Evolutionary conservation across 2,113 vertebrate genomes (phyloP), one percentile per base, ranked within the genome.

Genomic region (Camelus dromedarius): DNA sequence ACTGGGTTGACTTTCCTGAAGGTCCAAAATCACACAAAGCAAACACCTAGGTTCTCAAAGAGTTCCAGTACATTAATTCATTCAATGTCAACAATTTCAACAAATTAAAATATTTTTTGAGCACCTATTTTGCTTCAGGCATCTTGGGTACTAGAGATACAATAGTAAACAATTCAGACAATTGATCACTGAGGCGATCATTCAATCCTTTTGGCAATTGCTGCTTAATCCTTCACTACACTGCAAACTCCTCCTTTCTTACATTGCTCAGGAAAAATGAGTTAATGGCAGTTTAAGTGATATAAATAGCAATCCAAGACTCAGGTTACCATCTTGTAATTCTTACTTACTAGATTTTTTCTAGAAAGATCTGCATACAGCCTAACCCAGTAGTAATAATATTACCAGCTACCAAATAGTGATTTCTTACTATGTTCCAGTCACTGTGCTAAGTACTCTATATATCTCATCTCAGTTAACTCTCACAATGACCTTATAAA

Each of bases 41-140:
- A 66, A 76, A 60, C 20, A 80, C 62, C 46, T 62, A 52, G 46
- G 42, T 81, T 82, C 54, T 73, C 67, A 72, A 15, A 70, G 54
- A n/a, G 19, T 81, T 81, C 32, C 38, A 77, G 13, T 20, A 87
- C 64, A 32, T 64, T 89, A 87, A 54, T 72, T 72, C 42, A 93
- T 60, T 88, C 19, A 62, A 46, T 81, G 72, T 73, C 66, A 80
- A 89, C 8, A 69, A 60, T 87, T 80, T 38, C 52, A 69, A 79
- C 28, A 73, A 88, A 54, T 72, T 64, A n/a, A 62, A 26, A 88
- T 81, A 52, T 94, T 89, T 73, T 5, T 81, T 62, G 54, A 94
- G 19, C 26, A 56, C 50, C 38, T 79, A 35, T 58, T 80, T 87
- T 87, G n/a, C 50, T 30, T 46, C 38, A 87, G 12, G 13, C 8